These are phyloP conservation scores for Sphaerophoria taeniata DNA, from an alignment of 2,888 invertebrate genomes.

Conservation along the genomic window DNA sequence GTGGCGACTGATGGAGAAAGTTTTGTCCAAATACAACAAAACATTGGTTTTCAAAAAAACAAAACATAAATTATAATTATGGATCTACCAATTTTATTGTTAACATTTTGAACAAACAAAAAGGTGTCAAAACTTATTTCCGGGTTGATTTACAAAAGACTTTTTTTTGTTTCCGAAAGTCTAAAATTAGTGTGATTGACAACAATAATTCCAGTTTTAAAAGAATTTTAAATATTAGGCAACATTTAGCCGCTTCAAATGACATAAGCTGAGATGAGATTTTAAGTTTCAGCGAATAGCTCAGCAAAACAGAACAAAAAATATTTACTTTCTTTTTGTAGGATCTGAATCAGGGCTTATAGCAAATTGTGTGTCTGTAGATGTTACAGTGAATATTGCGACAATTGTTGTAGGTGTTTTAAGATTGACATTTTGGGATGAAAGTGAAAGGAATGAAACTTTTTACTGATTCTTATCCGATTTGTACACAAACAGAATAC, in stretches of 20 bases:
- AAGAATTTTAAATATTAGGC: not conserved
- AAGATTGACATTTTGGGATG: not conserved
- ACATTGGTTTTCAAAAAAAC: not conserved
- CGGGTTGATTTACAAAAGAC: not conserved
- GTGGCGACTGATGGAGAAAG: conserved; percentile 20
- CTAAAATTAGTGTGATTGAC: not conserved
- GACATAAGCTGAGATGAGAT: not conserved
- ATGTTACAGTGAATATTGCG: not conserved
- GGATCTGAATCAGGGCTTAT: not conserved
- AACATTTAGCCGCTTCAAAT: not conserved
- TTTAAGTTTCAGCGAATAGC: not conserved
- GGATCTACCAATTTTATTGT: not conserved
- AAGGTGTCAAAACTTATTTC: conserved; percentile 24
- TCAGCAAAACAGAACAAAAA: not conserved
- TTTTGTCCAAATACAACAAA: not conserved
- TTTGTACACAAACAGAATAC: not conserved
- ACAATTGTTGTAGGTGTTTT: not conserved
- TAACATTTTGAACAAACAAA: conserved; percentile 1
- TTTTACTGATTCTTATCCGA: not conserved
- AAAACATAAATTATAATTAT: conserved; percentile 3
- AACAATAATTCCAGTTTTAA: not conserved
- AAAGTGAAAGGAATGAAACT: not conserved
- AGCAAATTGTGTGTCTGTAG: not conserved
- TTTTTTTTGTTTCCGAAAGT: conserved; percentile 6
- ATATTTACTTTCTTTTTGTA: not conserved